Percentiles rank a stretch among this genome's conserved stretches.
Conservation (phyloP, 1,140 invertebrate genomes). For the Aleiodes sp. region DNA sequence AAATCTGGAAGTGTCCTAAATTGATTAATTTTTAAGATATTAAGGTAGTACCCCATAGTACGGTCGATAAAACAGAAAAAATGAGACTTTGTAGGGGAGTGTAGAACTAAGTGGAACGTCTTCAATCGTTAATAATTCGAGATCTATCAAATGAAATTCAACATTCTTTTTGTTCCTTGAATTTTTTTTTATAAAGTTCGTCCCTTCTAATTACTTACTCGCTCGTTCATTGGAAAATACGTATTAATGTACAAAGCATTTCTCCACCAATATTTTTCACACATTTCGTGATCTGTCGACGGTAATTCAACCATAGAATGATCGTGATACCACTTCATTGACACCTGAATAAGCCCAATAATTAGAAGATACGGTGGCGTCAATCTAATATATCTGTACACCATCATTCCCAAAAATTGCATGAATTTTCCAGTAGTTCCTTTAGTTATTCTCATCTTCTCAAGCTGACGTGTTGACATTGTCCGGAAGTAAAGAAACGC, state of each 20-base stretch:
- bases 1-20: no score
- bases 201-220: constrained; percentile 68
- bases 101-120: no score
- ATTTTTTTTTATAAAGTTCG: no score
- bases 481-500: constrained; percentile 86
- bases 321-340: constrained; percentile 83
- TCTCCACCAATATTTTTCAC: constrained; percentile 87
- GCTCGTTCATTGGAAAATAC: constrained; percentile 82
- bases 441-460: constrained; percentile 75
- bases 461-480: constrained; percentile 81
- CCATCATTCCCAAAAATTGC: constrained; percentile 82
- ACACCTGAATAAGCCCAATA: constrained; percentile 79
- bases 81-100: no score
- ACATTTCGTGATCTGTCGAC: constrained; percentile 81
- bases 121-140: no score
- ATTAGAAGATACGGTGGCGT: constrained; percentile 87
- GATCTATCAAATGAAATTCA: no score
- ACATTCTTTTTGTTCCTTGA: no score
- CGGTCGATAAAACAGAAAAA: no score
- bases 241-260: constrained; percentile 87
- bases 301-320: constrained; percentile 86
- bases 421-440: constrained; percentile 75
- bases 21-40: no score
- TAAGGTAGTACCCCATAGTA: no score
- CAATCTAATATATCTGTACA: constrained; percentile 79